A percentile compares a stretch with the other conserved stretches of the same genome.
Evolutionary conservation across 2,797 vertebrate genomes (phyloP).

Genomic region (Alosa sapidissima): DNA sequence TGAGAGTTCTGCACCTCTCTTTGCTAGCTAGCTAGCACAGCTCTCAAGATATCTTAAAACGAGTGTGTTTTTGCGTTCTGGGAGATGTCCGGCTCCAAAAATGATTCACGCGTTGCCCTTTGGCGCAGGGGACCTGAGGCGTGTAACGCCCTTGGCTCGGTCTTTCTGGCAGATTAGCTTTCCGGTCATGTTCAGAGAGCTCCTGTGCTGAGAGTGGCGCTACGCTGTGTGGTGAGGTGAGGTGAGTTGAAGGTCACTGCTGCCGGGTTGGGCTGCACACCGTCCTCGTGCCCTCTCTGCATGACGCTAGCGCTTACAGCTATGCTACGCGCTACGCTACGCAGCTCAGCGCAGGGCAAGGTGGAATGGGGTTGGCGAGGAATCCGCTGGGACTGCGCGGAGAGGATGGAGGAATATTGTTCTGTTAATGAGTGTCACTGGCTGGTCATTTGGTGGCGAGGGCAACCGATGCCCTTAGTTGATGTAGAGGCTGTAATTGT

Average conservation of each 20-base stretch:
- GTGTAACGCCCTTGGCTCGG: background rate
- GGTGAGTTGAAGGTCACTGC: background rate
- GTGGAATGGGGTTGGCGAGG: background rate
- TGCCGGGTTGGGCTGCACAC: background rate
- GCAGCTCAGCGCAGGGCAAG: background rate
- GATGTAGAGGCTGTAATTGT: background rate
- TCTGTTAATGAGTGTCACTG: background rate
- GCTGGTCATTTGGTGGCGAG: slow-evolving; percentile 1
- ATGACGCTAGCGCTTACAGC: background rate
- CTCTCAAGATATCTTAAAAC: background rate
- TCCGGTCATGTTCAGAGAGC: background rate
- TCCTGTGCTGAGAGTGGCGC: background rate
- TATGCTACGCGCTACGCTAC: too few relatives aligned
- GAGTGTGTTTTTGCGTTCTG: background rate
- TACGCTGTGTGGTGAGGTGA: background rate
- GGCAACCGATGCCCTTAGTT: background rate
- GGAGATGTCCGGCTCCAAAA: background rate
- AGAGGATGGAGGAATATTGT: background rate
- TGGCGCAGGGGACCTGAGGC: background rate
- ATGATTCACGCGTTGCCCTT: background rate
- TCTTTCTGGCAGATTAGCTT: background rate
- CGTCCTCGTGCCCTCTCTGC: background rate
- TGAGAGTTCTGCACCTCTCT: background rate
- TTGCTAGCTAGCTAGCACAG: background rate
- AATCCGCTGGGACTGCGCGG: background rate